Base-by-base conservation (phyloP, 2,113 vertebrate species). In the Atractosteus spatula region DNA sequence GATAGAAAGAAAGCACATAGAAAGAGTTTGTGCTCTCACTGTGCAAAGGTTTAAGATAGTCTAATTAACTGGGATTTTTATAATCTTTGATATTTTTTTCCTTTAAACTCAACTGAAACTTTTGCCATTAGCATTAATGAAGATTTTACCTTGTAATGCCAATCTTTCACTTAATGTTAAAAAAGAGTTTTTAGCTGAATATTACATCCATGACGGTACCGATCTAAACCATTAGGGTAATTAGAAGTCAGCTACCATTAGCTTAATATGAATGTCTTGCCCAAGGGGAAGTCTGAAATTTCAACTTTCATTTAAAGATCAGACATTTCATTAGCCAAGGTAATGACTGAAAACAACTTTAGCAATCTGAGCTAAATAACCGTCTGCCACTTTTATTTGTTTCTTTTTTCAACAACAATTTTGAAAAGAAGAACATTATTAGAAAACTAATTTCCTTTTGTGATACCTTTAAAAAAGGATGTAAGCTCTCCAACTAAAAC, bases 231-330 rank as follows among this genome's bases (percentile, higher is more conserved):
- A 85, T 86, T 82, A 79, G 54, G 62, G 66, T 85, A 82, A 86
- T 85, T 82, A 82, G 77, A 83, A 81, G 77, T 81, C 79, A 81
- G 74, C 66, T 74, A 68, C 75, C 75, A 83, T 83, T 78, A 82
- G 71, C 80, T 76, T 76, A 77, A 79, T 79, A 83, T 79, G 77
- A 73, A 78, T 81, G 78, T 75, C 56, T 81, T 76, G 79, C 78
- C 79, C 70, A 73, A 71, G 76, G 71, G 64, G 44, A 16, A 29
- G 55, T 57, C 44, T 71, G 66, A 71, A 73, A 71, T 73, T 73
- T 77, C 73, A 78, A 73, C 74, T 42, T 73, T 62, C 71, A 79
- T 74, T 79, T 73, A 70, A 73, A 59, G 43, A 77, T 73, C 54
- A 71, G 76, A 69, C 43, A 55, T 72, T 75, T 45, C 66, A 68